These are phyloP conservation scores for Aporophyla lueneburgensis DNA, from an alignment of 2,888 invertebrate species.

Conservation along the genomic window DNA sequence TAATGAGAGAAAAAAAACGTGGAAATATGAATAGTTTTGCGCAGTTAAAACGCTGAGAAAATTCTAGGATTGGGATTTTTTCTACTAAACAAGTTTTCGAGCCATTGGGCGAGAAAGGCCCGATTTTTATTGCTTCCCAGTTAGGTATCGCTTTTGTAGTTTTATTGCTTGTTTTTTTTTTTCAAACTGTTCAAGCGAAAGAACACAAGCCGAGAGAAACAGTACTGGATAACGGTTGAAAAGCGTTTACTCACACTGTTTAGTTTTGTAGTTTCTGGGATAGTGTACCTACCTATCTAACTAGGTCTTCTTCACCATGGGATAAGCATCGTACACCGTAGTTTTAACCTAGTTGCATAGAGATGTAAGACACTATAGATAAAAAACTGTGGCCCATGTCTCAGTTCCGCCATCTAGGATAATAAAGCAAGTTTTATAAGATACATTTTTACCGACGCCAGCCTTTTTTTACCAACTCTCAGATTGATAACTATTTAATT, in stretches of 20 bases:
- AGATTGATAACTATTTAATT: neutral
- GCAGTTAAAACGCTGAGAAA: conserved; percentile 19
- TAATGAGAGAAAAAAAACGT: conserved; percentile 68
- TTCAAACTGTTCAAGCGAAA: conserved; percentile 11
- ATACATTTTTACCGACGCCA: neutral
- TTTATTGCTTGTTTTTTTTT: conserved; percentile 31
- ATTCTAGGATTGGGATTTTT: conserved; percentile 24
- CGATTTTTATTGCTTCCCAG: conserved; percentile 50
- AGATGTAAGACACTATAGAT: neutral
- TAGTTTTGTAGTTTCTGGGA: neutral
- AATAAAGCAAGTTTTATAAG: neutral
- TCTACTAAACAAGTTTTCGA: conserved; percentile 25
- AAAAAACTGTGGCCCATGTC: neutral
- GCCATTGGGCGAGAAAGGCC: conserved; percentile 22
- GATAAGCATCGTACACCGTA: too few relatives aligned
- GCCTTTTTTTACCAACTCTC: neutral
- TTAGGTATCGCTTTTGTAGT: conserved; percentile 26
- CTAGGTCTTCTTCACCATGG: too few relatives aligned
- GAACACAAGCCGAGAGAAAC: neutral
- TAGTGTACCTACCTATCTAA: neutral
- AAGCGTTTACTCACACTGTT: conserved; percentile 8
- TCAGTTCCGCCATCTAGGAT: neutral
- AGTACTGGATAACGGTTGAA: conserved; percentile 16
- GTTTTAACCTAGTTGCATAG: neutral
- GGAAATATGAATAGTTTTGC: conserved; percentile 54